phyloP scores from a whole-genome alignment of 2,797 vertebrate species.

The Cheirogaleus major region DNA sequence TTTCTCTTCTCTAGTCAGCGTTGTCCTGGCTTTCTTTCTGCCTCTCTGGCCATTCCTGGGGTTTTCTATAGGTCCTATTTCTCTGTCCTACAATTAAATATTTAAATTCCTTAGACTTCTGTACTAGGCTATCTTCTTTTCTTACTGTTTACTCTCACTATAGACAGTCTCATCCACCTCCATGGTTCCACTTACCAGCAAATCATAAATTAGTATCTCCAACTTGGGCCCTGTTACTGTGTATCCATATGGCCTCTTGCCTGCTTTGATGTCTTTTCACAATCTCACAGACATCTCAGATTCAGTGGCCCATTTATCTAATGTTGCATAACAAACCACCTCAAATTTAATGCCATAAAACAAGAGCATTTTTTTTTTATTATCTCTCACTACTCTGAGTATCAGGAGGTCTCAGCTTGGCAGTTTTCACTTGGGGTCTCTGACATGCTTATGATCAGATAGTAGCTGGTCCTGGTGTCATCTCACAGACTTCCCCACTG shows the following conservation, averaged over 20 bases:
- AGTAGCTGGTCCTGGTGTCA: background rate
- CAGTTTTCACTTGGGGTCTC: background rate
- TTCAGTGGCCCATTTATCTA: background rate
- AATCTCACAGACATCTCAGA: background rate
- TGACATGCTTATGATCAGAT: background rate
- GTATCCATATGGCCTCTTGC: background rate
- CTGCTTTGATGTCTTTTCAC: background rate
- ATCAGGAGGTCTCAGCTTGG: background rate
- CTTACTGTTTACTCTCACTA: slow-evolving; percentile 5
- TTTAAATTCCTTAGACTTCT: background rate
- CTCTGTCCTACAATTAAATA: background rate
- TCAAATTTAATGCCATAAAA: background rate
- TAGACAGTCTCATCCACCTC: background rate
- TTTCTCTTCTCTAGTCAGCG: background rate
- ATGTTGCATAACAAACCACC: background rate
- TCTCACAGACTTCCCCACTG: background rate
- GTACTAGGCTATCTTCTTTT: background rate
- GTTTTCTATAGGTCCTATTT: background rate
- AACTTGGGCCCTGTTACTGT: background rate
- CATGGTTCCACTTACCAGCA: background rate
- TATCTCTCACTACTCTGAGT: background rate
- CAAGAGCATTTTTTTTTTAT: background rate
- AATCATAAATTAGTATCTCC: background rate
- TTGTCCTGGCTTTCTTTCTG: background rate
- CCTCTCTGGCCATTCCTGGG: background rate